Evolutionary conservation across 1,140 invertebrate species (phyloP), one percentile per base, ranked within the genome.

Genomic region (Aphelinus certus): DNA sequence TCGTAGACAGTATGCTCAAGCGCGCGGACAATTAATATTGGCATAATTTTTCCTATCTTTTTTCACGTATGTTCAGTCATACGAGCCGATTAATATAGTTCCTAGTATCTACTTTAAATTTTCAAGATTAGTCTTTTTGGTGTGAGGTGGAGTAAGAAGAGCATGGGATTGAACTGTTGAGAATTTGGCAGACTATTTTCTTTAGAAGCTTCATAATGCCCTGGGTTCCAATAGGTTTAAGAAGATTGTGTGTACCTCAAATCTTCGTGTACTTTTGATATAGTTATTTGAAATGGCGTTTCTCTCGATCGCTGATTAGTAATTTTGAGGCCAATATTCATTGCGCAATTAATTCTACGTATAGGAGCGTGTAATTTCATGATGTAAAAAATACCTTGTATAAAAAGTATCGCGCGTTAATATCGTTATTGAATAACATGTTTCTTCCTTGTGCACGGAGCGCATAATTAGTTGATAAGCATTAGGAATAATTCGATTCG

Each of bases 91-190:
- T 75, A 55, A 64, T 64, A 71, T 66, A 76, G 74, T 76, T 76
- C 68, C 74, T 76, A 76, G 68, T 6, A 7, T 55, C 66, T 64
- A 76, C 71, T 71, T 60, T 66, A 66, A 66, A 76, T 47, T 71
- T 66, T 58, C 26, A 64, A 26, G 66, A 64, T 64, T 26, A 26
- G 26, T 26, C 26, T 26, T 26, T 26, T 26, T 26, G 26, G 26
- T 26, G 26, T 26, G 26, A 26, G 26, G 26, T 26, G 26, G 26
- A 26, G 26, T 26, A 0, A 26, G 26, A 53, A 53, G 9, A 4
- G 4, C 4, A 67, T 53, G 71, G 71, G 71, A 73, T 73, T 73
- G 71, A 73, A 53, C 45, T 48, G 49, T 51, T 58, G 7, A 58
- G 0, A 66, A 49, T 26, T 26, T 26, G 26, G 63, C n/a, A 7